Percentiles rank a stretch among this genome's conserved stretches.
Evolutionary conservation across 2,888 invertebrate species (phyloP).

Genomic region (Plutella xylostella): DNA sequence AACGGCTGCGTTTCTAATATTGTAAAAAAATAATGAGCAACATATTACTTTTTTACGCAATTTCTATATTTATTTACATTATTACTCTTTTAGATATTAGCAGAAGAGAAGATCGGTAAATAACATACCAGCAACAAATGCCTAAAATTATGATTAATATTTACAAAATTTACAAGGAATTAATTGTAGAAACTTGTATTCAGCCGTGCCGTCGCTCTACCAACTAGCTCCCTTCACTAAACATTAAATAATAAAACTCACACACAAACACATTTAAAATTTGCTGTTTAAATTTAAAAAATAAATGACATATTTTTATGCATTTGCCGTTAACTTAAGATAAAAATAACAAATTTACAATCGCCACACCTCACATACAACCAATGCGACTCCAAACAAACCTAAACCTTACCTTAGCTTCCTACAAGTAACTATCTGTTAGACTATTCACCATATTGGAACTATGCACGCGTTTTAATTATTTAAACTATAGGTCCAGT

Average conservation of each 20-base stretch:
- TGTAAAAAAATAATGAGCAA: background rate
- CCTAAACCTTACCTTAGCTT: no score
- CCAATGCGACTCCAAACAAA: no score
- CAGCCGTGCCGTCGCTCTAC: background rate
- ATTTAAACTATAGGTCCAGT: no score
- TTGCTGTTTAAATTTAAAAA: background rate
- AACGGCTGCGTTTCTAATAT: background rate
- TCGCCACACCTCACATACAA: no score
- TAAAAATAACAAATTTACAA: no score
- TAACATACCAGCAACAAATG: constrained; percentile 28
- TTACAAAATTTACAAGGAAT: constrained; percentile 49
- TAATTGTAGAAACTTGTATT: background rate
- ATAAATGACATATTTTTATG: background rate
- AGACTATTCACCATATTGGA: no score
- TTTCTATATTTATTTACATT: background rate
- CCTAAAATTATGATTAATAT: constrained; percentile 44
- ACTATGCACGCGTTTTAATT: no score
- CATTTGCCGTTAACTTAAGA: background rate
- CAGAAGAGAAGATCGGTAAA: background rate
- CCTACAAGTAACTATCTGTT: no score
- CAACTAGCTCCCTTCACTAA: background rate
- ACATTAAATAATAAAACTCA: background rate
- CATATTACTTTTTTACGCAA: background rate
- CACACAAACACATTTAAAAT: background rate
- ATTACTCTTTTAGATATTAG: background rate